These are phyloP conservation scores for Drosophila busckii DNA, from an alignment of 1,140 invertebrate genomes.

Conservation along the genomic window DNA sequence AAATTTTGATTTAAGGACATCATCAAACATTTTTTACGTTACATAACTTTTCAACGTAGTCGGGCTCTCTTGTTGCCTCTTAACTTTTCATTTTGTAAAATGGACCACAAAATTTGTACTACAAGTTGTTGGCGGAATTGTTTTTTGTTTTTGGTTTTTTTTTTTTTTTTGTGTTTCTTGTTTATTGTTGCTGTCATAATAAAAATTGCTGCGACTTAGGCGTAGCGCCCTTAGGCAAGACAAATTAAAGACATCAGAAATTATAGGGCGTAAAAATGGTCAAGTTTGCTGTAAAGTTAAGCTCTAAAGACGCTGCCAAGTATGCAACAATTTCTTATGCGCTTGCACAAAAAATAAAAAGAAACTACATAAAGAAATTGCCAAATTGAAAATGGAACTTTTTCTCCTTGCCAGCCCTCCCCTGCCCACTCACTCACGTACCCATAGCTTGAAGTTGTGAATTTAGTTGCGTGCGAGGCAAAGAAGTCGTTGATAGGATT, in stretches of 20 bases:
- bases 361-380: conserved; percentile 26
- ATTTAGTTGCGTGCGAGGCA: too few species aligned
- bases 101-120: conserved; percentile 72
- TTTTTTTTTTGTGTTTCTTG: conserved; percentile 33
- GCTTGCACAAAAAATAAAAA: conserved; percentile 1
- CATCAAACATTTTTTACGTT: conserved; percentile 73
- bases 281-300: conserved; percentile 18
- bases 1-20: conserved; percentile 77
- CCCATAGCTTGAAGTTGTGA: too few species aligned
- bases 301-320: conserved; percentile 30
- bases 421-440: too few species aligned
- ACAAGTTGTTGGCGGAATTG: conserved; percentile 57
- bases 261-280: conserved; percentile 73
- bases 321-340: conserved; percentile 34
- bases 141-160: conserved; percentile 28
- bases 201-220: conserved; percentile 65
- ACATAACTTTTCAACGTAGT: conserved; percentile 62
- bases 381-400: conserved; percentile 72
- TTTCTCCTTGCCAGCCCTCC: too few species aligned
- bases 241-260: conserved; percentile 75
- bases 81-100: conserved; percentile 72
- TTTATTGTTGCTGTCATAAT: conserved; percentile 70
- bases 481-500: conserved; percentile 53
- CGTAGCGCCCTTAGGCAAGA: conserved; percentile 44
- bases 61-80: conserved; percentile 22